Percentiles rank a stretch among this genome's conserved stretches.
phyloP scores from a whole-genome alignment of 1,140 invertebrate species.

The Bombyx mandarina region DNA sequence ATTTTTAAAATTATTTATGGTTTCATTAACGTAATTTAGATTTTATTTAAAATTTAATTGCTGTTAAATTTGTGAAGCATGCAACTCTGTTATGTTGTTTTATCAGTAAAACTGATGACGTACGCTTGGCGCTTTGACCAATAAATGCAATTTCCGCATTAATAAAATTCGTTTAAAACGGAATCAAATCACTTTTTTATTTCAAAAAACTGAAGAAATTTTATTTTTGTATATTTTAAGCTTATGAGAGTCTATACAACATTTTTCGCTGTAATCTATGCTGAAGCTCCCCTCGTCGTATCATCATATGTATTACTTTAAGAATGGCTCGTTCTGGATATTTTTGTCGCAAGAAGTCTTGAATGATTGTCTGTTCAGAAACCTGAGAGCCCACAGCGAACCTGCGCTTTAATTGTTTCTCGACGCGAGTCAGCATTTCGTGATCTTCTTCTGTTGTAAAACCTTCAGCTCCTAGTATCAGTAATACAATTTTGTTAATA shows the following conservation, averaged over 20 bases:
- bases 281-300: conserved; percentile 94
- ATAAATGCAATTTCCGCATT: no score
- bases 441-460: conserved; percentile 97
- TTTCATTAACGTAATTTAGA: no score
- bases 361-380: conserved; percentile 93
- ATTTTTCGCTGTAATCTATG: conserved; percentile 97
- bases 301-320: conserved; percentile 95
- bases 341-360: conserved; percentile 95
- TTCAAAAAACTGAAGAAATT: no score
- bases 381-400: conserved; percentile 98
- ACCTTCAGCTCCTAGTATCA: conserved; percentile 88
- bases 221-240: no score
- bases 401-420: conserved; percentile 94
- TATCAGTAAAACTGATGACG: conserved; percentile 2
- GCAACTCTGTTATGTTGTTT: no score
- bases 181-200: no score
- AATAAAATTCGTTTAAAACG: no score
- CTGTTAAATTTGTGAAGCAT: no score
- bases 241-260: conserved; percentile 89
- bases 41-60: no score
- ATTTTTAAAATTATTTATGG: no score
- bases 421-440: conserved; percentile 89
- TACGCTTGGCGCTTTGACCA: no score
- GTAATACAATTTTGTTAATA: no score
- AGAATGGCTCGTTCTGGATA: conserved; percentile 89